phyloP scores from a whole-genome alignment of 2,888 invertebrate genomes.

The Magallana nippona region DNA sequence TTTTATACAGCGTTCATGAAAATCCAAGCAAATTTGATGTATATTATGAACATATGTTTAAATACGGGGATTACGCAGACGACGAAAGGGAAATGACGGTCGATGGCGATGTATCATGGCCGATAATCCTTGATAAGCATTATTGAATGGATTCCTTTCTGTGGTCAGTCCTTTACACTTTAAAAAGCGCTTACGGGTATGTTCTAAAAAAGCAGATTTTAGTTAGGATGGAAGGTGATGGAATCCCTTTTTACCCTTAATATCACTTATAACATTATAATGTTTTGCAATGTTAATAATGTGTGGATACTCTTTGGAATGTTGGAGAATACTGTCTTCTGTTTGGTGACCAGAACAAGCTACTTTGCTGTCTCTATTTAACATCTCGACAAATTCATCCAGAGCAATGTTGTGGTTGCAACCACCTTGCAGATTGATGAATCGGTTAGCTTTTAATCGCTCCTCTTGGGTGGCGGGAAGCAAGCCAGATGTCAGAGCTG shows the following conservation, averaged over 20 bases:
- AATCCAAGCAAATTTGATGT: no score
- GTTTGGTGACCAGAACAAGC: conserved; percentile 46
- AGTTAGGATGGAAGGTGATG: conserved; percentile 47
- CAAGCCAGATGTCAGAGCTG: conserved; percentile 38
- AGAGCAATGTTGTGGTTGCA: conserved; percentile 46
- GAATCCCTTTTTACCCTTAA: conserved; percentile 41
- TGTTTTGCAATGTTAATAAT: conserved; percentile 44
- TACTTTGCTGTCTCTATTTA: conserved; percentile 49
- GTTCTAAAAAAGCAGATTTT: no score
- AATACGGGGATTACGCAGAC: conserved; percentile 37
- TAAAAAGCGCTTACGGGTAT: neutral
- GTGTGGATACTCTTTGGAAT: conserved; percentile 49
- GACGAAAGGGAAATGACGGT: conserved; percentile 30
- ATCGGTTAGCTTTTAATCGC: conserved; percentile 42
- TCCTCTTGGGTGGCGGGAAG: conserved; percentile 35
- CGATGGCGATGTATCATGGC: conserved; percentile 45
- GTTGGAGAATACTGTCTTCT: conserved; percentile 46
- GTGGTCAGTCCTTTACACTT: conserved; percentile 3
- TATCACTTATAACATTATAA: conserved; percentile 38
- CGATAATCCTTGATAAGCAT: conserved; percentile 23
- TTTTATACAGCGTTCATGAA: no score
- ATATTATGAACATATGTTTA: neutral
- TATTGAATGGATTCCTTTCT: conserved; percentile 42
- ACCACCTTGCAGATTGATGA: conserved; percentile 47
- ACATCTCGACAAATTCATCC: conserved; percentile 50